Conservation (phyloP, 2,113 vertebrate genomes). For the Stomatorhinus ivindoensis region DNA sequence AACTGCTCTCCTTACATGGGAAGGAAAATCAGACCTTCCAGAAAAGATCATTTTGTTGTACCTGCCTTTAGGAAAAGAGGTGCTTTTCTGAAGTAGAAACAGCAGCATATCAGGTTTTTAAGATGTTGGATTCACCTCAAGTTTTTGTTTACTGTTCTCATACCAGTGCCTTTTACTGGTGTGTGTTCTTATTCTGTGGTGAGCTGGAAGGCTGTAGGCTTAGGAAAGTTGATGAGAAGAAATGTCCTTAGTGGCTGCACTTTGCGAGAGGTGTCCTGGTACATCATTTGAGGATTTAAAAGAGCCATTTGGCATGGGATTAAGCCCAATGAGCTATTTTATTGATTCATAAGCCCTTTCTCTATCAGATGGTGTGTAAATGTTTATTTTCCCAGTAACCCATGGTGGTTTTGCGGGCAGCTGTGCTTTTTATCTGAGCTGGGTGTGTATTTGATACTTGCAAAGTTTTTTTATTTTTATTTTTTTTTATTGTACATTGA, state of each 20-base stretch:
- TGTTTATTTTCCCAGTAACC: neutral
- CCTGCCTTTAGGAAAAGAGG: neutral
- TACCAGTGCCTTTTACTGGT: neutral
- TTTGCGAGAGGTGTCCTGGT: neutral
- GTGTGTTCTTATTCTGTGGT: neutral
- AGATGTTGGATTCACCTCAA: neutral
- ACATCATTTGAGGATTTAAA: neutral
- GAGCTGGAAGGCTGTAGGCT: neutral
- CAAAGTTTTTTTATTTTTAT: neutral
- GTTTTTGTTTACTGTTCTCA: neutral
- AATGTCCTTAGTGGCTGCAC: neutral
- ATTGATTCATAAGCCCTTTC: neutral
- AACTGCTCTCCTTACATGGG: neutral
- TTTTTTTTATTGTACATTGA: neutral
- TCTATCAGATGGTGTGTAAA: neutral
- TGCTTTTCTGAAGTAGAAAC: neutral
- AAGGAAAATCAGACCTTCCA: neutral
- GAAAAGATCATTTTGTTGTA: neutral
- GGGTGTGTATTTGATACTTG: neutral
- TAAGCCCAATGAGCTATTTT: neutral
- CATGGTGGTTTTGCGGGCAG: neutral
- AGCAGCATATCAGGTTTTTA: neutral
- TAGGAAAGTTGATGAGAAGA: neutral
- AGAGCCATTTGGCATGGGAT: neutral
- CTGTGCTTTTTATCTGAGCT: neutral